These are phyloP conservation scores for Mellivora capensis DNA, from an alignment of 2,113 vertebrate genomes.

Conservation along the genomic window DNA sequence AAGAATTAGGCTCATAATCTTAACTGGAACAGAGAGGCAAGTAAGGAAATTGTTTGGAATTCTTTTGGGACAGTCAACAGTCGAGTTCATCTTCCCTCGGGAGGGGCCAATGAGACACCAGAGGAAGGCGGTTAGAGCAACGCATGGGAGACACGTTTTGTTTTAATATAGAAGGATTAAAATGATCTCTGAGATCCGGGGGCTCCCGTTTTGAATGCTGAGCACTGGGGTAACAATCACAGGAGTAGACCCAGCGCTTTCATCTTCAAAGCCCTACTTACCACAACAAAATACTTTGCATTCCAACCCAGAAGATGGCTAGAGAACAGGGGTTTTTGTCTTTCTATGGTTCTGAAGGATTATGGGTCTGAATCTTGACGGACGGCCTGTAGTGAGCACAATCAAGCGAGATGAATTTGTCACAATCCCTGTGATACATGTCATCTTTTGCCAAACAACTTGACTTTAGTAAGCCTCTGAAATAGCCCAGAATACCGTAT, in stretches of 20 bases:
- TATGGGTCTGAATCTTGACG: slow-evolving; percentile 28
- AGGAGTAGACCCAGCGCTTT: slow-evolving; percentile 54
- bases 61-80: slow-evolving; percentile 49
- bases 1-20: slow-evolving; percentile 77
- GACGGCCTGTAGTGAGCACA: slow-evolving; percentile 32
- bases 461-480: slow-evolving; percentile 17
- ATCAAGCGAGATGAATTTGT: slow-evolving; percentile 54
- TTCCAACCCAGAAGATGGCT: slow-evolving; percentile 59
- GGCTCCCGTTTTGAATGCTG: slow-evolving; percentile 36
- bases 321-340: slow-evolving; percentile 44
- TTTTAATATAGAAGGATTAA: slow-evolving; percentile 50
- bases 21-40: slow-evolving; percentile 75
- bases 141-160: background rate
- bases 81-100: slow-evolving; percentile 41
- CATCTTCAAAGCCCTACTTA: slow-evolving; percentile 48
- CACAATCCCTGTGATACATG: background rate
- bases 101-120: background rate
- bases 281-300: slow-evolving; percentile 67
- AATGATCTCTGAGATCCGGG: slow-evolving; percentile 46
- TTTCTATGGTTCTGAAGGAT: slow-evolving; percentile 32
- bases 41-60: slow-evolving; percentile 63
- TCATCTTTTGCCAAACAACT: background rate
- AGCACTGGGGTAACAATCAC: slow-evolving; percentile 33
- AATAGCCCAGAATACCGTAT: background rate
- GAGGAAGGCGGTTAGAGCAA: background rate